phyloP scores from a whole-genome alignment of 2,888 invertebrate genomes.

The Tromatobia lineatoria region DNA sequence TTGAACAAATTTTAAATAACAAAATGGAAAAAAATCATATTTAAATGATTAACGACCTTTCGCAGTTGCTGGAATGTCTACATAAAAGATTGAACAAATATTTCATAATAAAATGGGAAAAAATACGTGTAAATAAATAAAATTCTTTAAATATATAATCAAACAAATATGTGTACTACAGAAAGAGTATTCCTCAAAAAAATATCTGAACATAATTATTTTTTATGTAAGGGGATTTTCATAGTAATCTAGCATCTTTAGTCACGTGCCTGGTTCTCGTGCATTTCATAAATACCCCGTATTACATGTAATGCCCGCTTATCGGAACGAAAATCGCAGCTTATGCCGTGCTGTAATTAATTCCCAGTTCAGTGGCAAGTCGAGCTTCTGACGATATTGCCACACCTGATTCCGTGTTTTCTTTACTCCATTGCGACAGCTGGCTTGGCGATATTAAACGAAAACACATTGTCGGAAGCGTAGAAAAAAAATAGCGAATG shows the following conservation, averaged over 20 bases:
- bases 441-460: slow-evolving; percentile 13
- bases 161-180: too few species aligned
- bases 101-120: too few species aligned
- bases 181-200: too few species aligned
- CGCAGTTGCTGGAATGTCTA: too few species aligned
- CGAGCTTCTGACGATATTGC: not conserved
- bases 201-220: not conserved
- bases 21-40: not conserved
- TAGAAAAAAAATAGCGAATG: not conserved
- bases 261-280: not conserved
- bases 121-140: too few species aligned
- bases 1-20: not conserved
- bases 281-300: not conserved
- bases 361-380: not conserved
- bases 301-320: not conserved
- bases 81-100: too few species aligned
- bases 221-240: not conserved
- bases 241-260: not conserved
- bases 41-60: not conserved
- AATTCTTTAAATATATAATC: too few species aligned
- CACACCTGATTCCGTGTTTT: not conserved
- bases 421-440: slow-evolving; percentile 3
- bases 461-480: not conserved
- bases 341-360: slow-evolving; percentile 2
- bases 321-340: not conserved